Conservation (phyloP, 2,113 vertebrate genomes). For the Callipepla squamata region DNA sequence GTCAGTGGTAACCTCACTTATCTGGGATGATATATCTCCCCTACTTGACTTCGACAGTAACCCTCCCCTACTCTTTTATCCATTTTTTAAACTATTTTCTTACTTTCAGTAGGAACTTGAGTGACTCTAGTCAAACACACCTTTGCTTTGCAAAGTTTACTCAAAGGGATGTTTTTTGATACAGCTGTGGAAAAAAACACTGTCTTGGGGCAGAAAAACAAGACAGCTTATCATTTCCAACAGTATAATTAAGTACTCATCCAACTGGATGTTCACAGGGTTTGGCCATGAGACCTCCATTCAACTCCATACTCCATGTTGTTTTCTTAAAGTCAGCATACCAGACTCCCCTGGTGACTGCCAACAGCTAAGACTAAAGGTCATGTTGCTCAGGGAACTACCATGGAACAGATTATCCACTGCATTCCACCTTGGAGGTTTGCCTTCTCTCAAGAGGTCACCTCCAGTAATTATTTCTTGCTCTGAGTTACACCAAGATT, state of each 20-base stretch:
- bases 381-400: neutral
- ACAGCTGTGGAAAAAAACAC: neutral
- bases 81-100: neutral
- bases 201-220: neutral
- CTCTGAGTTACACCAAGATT: rapidly evolving
- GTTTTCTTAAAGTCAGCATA: neutral
- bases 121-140: neutral
- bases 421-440: neutral
- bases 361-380: neutral
- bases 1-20: neutral
- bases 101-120: neutral
- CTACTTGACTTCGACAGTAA: too few relatives aligned
- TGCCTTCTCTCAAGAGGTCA: neutral
- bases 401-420: neutral
- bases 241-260: neutral
- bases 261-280: neutral
- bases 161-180: neutral
- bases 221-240: neutral
- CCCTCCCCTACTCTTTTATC: neutral
- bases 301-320: neutral
- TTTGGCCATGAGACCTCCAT: neutral
- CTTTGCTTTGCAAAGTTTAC: neutral
- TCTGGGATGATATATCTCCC: neutral
- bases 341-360: neutral
- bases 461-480: neutral